Percentiles rank a stretch among this genome's conserved stretches.
These are phyloP conservation scores for Catharus ustulatus DNA, from an alignment of 2,797 vertebrate species.

Conservation along the genomic window DNA sequence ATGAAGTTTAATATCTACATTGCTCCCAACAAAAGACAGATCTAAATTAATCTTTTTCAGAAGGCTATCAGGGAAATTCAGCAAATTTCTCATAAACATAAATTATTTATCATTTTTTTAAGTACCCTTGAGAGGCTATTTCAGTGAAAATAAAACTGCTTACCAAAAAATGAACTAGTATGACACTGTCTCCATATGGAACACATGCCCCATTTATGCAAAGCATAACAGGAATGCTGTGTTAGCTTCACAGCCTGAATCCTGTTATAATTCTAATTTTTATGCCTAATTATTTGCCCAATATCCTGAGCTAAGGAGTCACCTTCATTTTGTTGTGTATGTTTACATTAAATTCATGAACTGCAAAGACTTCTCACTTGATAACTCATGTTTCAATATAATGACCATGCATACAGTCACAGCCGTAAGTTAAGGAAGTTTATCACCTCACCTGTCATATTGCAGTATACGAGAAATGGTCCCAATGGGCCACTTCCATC, in stretches of 20 bases:
- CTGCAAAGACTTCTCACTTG: slow-evolving; percentile 12
- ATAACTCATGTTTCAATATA: slow-evolving; percentile 4
- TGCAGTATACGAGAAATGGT: slow-evolving; percentile 90
- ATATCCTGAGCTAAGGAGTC: background rate
- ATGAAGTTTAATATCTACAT: background rate
- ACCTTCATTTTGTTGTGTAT: background rate
- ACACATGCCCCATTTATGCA: background rate
- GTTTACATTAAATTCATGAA: background rate
- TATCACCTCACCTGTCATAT: slow-evolving; percentile 91
- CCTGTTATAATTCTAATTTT: background rate
- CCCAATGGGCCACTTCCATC: slow-evolving; percentile 91
- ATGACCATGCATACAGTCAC: slow-evolving; percentile 11
- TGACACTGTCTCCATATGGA: background rate
- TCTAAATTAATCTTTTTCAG: background rate
- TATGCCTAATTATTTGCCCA: background rate
- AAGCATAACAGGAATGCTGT: background rate
- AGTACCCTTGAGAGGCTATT: background rate
- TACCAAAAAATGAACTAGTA: background rate
- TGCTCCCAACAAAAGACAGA: background rate
- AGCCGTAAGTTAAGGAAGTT: slow-evolving; percentile 32
- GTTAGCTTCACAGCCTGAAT: background rate
- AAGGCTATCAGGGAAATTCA: background rate
- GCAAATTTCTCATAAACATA: background rate
- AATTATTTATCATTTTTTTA: background rate
- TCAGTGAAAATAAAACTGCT: background rate